phyloP scores from a whole-genome alignment of 2,888 invertebrate species.

The Matsumyia berberina region DNA sequence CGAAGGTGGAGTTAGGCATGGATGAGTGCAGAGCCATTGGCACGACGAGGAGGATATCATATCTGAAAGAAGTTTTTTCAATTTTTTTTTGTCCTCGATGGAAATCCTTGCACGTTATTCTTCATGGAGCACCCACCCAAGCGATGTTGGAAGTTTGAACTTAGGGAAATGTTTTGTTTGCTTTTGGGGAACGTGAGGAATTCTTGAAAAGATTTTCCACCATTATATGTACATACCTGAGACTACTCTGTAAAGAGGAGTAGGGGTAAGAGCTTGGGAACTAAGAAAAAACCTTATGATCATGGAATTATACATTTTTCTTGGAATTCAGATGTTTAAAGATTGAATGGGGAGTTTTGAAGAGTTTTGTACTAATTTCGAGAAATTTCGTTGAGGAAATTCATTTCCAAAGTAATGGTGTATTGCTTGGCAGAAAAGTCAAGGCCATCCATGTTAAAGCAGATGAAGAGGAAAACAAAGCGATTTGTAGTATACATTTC shows the following conservation, averaged over 20 bases:
- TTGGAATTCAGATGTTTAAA: constrained; percentile 25
- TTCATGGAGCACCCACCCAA: constrained; percentile 48
- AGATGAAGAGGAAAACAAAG: too few relatives aligned
- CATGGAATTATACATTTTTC: constrained; percentile 26
- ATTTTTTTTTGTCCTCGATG: constrained; percentile 30
- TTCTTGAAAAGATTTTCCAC: constrained; percentile 48
- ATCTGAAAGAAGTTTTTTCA: constrained; percentile 11
- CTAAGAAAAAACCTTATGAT: constrained; percentile 26
- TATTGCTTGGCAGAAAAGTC: too few relatives aligned
- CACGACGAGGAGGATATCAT: constrained; percentile 49
- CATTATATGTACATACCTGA: constrained; percentile 63
- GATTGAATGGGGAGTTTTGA: background rate
- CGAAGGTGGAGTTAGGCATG: constrained; percentile 48
- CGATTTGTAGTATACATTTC: too few relatives aligned
- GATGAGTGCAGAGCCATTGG: constrained; percentile 66
- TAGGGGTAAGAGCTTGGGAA: background rate
- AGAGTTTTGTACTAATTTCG: too few relatives aligned
- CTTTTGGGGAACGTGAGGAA: constrained; percentile 47
- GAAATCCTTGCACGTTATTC: constrained; percentile 57
- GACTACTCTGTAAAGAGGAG: constrained; percentile 9
- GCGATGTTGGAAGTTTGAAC: constrained; percentile 36
- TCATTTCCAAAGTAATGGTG: too few relatives aligned
- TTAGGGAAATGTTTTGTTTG: constrained; percentile 66
- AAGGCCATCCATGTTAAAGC: too few relatives aligned
- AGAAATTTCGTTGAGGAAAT: too few relatives aligned